Percentiles rank a stretch among this genome's conserved stretches.
Conservation (phyloP, 2,797 vertebrate genomes). For the Carcharodon carcharias region DNA sequence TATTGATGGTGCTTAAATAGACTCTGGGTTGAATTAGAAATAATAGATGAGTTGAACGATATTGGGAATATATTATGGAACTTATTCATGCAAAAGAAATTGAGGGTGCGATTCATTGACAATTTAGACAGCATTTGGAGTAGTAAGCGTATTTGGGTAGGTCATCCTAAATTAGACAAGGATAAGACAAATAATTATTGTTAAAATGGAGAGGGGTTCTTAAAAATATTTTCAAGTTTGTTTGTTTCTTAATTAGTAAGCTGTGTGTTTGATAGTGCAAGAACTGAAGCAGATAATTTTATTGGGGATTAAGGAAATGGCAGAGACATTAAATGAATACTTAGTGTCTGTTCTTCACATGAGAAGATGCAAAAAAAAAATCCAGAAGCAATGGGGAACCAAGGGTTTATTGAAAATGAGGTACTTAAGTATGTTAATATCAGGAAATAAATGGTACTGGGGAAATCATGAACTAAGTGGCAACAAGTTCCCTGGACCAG, state of each 20-base stretch:
- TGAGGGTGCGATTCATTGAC: neutral
- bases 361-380: too few relatives aligned
- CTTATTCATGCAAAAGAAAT: neutral
- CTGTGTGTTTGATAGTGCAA: neutral
- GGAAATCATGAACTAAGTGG: too few relatives aligned
- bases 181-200: too few relatives aligned
- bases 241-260: neutral
- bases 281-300: neutral
- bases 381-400: too few relatives aligned
- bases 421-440: too few relatives aligned
- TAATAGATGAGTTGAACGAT: too few relatives aligned
- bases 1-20: neutral
- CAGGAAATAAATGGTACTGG: too few relatives aligned
- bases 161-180: neutral
- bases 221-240: too few relatives aligned
- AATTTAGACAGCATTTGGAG: neutral
- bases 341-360: neutral
- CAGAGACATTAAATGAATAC: neutral
- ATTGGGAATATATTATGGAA: neutral
- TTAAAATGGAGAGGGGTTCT: neutral
- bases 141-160: neutral
- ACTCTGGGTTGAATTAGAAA: neutral
- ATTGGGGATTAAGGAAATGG: neutral
- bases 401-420: too few relatives aligned
- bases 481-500: too few relatives aligned